Conservation (phyloP, 2,888 invertebrate species). For the Notocelia uddmanniana region DNA sequence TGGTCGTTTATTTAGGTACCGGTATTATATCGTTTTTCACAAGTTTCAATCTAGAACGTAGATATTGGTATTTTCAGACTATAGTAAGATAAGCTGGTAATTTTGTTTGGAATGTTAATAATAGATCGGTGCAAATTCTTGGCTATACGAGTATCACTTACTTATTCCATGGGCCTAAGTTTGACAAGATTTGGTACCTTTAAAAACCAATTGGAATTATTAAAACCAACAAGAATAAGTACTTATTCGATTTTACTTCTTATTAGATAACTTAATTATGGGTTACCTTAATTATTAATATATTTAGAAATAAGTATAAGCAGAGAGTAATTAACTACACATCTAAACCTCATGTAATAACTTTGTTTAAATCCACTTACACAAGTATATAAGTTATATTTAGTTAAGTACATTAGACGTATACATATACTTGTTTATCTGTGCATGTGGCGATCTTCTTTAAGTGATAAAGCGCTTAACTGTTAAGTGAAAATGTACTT, state of each 20-base stretch:
- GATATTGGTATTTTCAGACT: neutral
- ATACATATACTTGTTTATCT: no score
- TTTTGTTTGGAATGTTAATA: neutral
- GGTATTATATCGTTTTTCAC: neutral
- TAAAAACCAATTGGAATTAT: neutral
- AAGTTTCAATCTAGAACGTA: neutral
- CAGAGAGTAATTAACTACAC: neutral
- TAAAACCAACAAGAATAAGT: neutral
- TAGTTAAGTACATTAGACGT: no score
- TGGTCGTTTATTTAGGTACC: neutral
- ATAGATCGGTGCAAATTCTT: neutral
- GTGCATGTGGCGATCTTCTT: no score
- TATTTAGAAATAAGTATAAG: neutral
- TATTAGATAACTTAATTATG: neutral
- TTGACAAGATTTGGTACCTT: neutral
- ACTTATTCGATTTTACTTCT: neutral
- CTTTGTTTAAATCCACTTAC: slow-evolving; percentile 2
- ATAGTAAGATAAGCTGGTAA: neutral
- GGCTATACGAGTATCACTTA: neutral
- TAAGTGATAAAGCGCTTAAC: no score
- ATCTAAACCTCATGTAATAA: neutral
- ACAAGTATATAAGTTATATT: no score
- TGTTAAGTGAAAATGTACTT: no score
- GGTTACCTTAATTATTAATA: neutral
- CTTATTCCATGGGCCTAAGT: neutral